Evolutionary conservation across 2,797 vertebrate species (phyloP).

Genomic region (Tragopan temminckii): DNA sequence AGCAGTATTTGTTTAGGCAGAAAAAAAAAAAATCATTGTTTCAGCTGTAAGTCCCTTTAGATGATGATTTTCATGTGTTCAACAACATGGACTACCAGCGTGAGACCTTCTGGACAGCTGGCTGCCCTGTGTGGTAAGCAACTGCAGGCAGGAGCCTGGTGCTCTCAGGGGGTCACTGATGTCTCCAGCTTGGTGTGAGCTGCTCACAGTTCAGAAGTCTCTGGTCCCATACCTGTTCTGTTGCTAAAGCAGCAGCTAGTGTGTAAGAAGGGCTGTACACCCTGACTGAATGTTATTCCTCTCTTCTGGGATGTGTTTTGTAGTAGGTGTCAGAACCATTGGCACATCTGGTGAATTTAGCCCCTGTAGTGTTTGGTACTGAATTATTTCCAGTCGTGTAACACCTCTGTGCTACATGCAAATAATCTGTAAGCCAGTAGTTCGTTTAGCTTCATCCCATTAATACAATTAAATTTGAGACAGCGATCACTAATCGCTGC

Average conservation of each 20-base stretch:
- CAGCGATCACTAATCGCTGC: neutral
- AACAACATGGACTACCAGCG: neutral
- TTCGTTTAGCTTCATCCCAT: neutral
- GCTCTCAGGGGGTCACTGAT: neutral
- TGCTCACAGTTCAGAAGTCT: rapidly evolving
- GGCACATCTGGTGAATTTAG: neutral
- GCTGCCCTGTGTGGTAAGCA: neutral
- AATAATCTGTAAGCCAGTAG: neutral
- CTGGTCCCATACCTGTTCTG: neutral
- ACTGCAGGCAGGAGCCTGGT: neutral
- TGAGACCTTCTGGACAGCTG: neutral
- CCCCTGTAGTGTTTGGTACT: neutral
- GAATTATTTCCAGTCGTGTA: neutral
- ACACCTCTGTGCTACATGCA: neutral
- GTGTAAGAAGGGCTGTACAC: neutral
- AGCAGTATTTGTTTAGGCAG: neutral
- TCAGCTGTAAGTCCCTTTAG: neutral
- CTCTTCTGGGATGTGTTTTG: neutral
- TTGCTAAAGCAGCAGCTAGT: neutral
- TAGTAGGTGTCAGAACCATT: neutral
- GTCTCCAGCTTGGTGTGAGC: neutral
- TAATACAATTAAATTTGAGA: neutral
- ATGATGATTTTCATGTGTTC: neutral
- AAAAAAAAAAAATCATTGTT: neutral
- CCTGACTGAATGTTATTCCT: neutral